Conservation (phyloP, 1,140 invertebrate species). For the Branchinecta lindahli region DNA sequence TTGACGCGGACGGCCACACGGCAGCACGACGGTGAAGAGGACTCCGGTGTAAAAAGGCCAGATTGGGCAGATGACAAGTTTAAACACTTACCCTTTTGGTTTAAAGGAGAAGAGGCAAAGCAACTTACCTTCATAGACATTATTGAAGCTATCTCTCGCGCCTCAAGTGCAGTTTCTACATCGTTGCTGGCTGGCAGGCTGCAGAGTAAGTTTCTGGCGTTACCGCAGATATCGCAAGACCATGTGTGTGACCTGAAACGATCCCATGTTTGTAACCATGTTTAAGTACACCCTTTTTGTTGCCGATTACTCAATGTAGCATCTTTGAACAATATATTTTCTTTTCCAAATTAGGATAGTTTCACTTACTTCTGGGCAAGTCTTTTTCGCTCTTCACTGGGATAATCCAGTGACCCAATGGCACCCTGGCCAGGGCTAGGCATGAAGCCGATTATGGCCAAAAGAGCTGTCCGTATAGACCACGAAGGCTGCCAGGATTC, state of each 20-base stretch:
- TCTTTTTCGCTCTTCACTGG: conserved; percentile 57
- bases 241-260: conserved; percentile 11
- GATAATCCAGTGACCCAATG: conserved; percentile 77
- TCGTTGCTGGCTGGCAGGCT: conserved; percentile 12
- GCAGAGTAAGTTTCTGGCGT: conserved; percentile 14
- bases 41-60: neutral
- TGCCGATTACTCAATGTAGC: no score
- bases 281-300: no score
- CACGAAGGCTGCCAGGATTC: conserved; percentile 94
- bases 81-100: neutral
- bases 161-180: conserved; percentile 16
- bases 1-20: neutral
- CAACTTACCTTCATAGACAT: conserved; percentile 19
- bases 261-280: no score
- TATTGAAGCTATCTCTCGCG: conserved; percentile 16
- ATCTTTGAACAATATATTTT: no score
- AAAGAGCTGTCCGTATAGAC: conserved; percentile 82
- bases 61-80: neutral
- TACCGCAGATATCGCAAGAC: conserved; percentile 15
- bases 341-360: neutral
- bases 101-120: neutral
- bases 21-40: neutral
- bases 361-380: conserved; percentile 54
- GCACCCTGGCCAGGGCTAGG: conserved; percentile 71
- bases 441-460: conserved; percentile 90